A percentile compares a stretch with the other conserved stretches of the same genome.
These are phyloP conservation scores for Oligia fasciuncula DNA, from an alignment of 2,888 invertebrate species.

Conservation along the genomic window DNA sequence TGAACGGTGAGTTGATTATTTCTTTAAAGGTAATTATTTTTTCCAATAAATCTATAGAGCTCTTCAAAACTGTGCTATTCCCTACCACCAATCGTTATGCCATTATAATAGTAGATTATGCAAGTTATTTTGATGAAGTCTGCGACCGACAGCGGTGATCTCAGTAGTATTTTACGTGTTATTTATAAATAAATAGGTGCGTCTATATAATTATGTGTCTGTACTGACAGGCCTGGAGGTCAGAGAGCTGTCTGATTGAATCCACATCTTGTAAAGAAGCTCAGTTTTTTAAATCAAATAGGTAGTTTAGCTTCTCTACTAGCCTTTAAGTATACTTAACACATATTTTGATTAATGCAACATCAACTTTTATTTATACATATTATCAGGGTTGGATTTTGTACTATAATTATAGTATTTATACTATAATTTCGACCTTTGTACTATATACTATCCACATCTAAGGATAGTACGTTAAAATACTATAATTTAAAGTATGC, in stretches of 20 bases:
- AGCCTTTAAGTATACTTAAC: background rate
- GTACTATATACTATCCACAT: too few relatives aligned
- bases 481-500: too few relatives aligned
- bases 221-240: constrained; percentile 20
- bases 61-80: background rate
- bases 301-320: background rate
- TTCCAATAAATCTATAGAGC: background rate
- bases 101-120: background rate
- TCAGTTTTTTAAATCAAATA: background rate
- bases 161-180: constrained; percentile 18
- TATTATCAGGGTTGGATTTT: too few relatives aligned
- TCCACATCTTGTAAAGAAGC: constrained; percentile 1
- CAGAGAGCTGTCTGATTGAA: constrained; percentile 7
- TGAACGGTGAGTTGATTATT: background rate
- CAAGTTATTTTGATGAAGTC: background rate
- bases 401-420: too few relatives aligned
- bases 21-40: background rate
- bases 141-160: background rate
- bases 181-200: constrained; percentile 18
- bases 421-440: too few relatives aligned
- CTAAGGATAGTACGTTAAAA: too few relatives aligned
- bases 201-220: background rate
- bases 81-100: background rate
- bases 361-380: constrained; percentile 1
- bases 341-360: background rate